Evolutionary conservation across 2,888 invertebrate species (phyloP).

Genomic region (Galerucella nymphaeae): DNA sequence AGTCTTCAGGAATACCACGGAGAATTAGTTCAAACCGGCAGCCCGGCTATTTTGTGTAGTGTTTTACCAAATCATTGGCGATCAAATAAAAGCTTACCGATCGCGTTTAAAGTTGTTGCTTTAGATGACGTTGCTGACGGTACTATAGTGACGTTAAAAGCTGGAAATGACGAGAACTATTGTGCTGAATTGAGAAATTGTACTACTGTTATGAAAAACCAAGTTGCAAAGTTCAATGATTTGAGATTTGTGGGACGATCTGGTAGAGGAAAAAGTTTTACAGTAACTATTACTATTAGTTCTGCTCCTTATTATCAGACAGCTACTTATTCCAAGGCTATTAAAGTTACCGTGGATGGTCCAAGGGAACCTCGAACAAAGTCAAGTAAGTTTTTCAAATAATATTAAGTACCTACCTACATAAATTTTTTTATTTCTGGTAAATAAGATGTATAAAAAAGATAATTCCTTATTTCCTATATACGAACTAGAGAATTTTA

Average conservation of each 20-base stretch:
- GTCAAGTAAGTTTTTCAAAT: constrained; percentile 81
- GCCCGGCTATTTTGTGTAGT: constrained; percentile 95
- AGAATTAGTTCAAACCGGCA: constrained; percentile 93
- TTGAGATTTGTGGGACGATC: constrained; percentile 97
- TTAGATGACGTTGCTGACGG: constrained; percentile 95
- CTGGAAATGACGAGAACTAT: constrained; percentile 98
- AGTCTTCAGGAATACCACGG: constrained; percentile 90
- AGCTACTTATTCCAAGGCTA: constrained; percentile 94
- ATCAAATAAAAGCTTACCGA: constrained; percentile 95
- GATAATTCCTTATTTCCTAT: too few relatives aligned
- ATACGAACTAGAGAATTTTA: too few relatives aligned
- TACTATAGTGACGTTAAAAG: constrained; percentile 91
- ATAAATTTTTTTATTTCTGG: too few relatives aligned
- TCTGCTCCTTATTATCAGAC: constrained; percentile 81
- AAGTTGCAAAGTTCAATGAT: constrained; percentile 99
- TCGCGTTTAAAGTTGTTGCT: constrained; percentile 95
- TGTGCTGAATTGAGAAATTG: constrained; percentile 95
- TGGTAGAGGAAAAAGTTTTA: constrained; percentile 96
- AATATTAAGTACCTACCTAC: too few relatives aligned
- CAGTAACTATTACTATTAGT: constrained; percentile 92
- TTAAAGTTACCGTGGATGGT: constrained; percentile 99
- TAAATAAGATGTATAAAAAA: too few relatives aligned
- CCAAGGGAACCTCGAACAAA: constrained; percentile 97
- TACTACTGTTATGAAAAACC: constrained; percentile 95
- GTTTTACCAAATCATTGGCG: constrained; percentile 96